Percentiles rank a stretch among this genome's conserved stretches.
Conservation (phyloP, 2,888 invertebrate genomes). For the Theristus sp. region DNA sequence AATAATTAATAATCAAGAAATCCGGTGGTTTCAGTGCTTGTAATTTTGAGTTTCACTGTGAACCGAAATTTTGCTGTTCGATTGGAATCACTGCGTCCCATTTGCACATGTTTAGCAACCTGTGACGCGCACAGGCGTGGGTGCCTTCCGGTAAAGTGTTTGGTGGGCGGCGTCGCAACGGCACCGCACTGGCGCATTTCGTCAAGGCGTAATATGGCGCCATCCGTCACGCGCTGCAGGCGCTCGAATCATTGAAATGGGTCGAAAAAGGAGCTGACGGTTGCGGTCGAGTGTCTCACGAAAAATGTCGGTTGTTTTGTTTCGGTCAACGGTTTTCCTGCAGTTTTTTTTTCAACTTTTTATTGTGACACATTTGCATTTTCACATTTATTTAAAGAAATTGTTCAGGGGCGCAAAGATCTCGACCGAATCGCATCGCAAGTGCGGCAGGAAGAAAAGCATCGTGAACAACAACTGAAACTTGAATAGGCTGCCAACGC, state of each 20-base stretch:
- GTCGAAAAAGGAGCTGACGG: slow-evolving; percentile 68
- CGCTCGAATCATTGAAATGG: slow-evolving; percentile 62
- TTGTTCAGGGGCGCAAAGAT: slow-evolving; percentile 76
- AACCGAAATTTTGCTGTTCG: too few species aligned
- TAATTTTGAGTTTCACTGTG: too few species aligned
- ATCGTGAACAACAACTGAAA: too few species aligned
- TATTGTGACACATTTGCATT: not conserved
- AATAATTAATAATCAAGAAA: too few species aligned
- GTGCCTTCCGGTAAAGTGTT: slow-evolving; percentile 83
- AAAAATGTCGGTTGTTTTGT: slow-evolving; percentile 16
- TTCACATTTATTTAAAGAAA: not conserved
- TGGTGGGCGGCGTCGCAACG: slow-evolving; percentile 86
- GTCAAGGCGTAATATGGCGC: slow-evolving; percentile 72
- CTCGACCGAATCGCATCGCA: slow-evolving; percentile 94
- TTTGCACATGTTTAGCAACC: not conserved
- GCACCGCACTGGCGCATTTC: slow-evolving; percentile 85
- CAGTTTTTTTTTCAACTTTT: not conserved
- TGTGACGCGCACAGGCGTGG: slow-evolving; percentile 41
- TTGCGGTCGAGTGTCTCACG: slow-evolving; percentile 30
- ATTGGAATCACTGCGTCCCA: not conserved
- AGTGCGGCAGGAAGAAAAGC: slow-evolving; percentile 37
- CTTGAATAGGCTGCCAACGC: too few species aligned
- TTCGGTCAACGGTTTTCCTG: not conserved
- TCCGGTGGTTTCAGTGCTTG: too few species aligned
- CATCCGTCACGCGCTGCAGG: slow-evolving; percentile 64